Percentiles rank a stretch among this genome's conserved stretches.
Conservation (phyloP, 2,113 vertebrate genomes). For the Naja naja region DNA sequence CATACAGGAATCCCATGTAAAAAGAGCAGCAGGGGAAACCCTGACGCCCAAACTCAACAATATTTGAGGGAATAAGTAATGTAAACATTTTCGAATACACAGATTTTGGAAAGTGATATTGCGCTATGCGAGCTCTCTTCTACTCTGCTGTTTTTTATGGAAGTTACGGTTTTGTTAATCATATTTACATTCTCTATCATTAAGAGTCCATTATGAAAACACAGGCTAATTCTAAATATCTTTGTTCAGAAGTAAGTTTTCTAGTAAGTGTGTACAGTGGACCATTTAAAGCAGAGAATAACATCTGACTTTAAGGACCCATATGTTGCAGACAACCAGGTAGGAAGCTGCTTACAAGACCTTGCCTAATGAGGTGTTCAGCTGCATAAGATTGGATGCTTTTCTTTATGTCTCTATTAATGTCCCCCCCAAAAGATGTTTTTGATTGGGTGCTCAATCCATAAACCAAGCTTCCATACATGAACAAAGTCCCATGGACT, state of each 20-base stretch:
- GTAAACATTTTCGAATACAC: not conserved
- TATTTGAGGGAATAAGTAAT: not conserved
- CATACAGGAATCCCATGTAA: not conserved
- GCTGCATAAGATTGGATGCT: not conserved
- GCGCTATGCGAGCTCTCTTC: not conserved
- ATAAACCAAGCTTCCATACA: not conserved
- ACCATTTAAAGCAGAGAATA: not conserved
- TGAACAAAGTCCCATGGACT: not conserved
- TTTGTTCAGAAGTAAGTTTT: not conserved
- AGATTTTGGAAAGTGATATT: not conserved
- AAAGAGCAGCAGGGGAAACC: not conserved
- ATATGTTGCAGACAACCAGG: not conserved
- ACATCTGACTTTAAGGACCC: not conserved
- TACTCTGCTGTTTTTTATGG: not conserved
- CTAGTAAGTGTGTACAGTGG: not conserved
- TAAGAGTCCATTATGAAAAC: not conserved
- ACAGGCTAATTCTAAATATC: not conserved
- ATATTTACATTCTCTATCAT: not conserved
- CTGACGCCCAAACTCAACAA: not conserved
- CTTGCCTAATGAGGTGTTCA: not conserved
- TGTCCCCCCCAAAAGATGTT: not conserved
- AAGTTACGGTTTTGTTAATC: not conserved
- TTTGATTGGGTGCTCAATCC: not conserved
- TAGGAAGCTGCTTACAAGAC: not conserved
- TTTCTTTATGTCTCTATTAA: not conserved